Percentiles rank a stretch among this genome's conserved stretches.
These are phyloP conservation scores for Isurus oxyrinchus DNA, from an alignment of 2,113 vertebrate species.

Conservation along the genomic window DNA sequence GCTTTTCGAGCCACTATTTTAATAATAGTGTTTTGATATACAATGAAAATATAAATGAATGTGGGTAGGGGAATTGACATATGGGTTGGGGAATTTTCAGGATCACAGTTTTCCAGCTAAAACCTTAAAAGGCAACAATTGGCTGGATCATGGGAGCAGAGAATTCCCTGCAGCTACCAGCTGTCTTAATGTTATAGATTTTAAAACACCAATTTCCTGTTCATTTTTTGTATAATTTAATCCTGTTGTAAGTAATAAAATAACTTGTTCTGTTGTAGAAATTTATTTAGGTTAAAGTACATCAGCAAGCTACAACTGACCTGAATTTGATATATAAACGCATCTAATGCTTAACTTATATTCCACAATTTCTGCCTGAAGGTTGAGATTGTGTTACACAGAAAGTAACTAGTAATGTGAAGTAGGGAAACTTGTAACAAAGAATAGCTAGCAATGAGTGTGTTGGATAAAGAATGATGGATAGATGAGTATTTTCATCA, in stretches of 20 bases:
- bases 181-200: neutral
- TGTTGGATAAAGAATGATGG: neutral
- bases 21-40: neutral
- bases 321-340: neutral
- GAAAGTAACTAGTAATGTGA: neutral
- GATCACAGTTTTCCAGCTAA: neutral
- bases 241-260: slow-evolving; percentile 24
- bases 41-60: neutral
- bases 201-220: neutral
- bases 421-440: neutral
- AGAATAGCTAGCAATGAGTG: neutral
- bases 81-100: neutral
- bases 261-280: slow-evolving; percentile 22
- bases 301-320: slow-evolving; percentile 7
- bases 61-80: neutral
- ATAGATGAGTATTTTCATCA: neutral
- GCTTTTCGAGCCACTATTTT: neutral
- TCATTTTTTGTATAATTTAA: slow-evolving; percentile 11
- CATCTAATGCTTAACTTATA: neutral
- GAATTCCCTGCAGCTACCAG: slow-evolving; percentile 11
- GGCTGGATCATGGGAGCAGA: neutral
- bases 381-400: neutral
- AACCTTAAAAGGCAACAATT: neutral
- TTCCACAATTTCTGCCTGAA: neutral
- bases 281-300: slow-evolving; percentile 24